Conservation (phyloP, 2,113 vertebrate genomes). For the Atractosteus spatula region DNA sequence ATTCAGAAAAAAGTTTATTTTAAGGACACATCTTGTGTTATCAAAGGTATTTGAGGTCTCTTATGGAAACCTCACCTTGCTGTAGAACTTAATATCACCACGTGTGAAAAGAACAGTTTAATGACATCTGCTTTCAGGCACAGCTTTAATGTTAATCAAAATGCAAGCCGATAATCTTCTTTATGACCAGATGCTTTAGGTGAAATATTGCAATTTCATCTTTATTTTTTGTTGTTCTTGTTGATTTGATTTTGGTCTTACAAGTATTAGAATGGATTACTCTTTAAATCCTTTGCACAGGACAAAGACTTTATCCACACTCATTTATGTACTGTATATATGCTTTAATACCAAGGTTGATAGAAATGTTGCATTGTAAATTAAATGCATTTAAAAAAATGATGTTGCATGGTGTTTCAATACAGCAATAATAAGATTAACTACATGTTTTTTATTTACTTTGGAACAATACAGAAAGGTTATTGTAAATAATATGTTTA, state of each 20-base stretch:
- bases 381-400: constrained; percentile 12
- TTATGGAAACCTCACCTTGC: too few relatives aligned
- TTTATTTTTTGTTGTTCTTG: constrained; percentile 43
- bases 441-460: neutral
- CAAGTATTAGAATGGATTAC: constrained; percentile 59
- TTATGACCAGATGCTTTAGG: constrained; percentile 56
- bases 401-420: neutral
- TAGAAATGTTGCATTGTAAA: constrained; percentile 28
- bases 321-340: constrained; percentile 54
- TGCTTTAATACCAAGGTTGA: constrained; percentile 17
- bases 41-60: too few relatives aligned
- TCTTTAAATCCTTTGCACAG: constrained; percentile 45
- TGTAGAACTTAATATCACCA: too few relatives aligned
- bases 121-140: constrained; percentile 26
- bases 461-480: neutral
- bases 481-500: neutral
- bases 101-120: constrained; percentile 28
- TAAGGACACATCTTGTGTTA: too few relatives aligned
- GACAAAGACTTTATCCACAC: constrained; percentile 43
- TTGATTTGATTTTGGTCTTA: constrained; percentile 59
- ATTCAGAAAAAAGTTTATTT: too few relatives aligned
- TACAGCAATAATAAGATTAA: neutral
- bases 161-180: constrained; percentile 47
- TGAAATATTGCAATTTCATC: constrained; percentile 51
- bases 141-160: constrained; percentile 59